Base-by-base conservation (phyloP, 2,888 invertebrate genomes). In the Cetonia aurata region DNA sequence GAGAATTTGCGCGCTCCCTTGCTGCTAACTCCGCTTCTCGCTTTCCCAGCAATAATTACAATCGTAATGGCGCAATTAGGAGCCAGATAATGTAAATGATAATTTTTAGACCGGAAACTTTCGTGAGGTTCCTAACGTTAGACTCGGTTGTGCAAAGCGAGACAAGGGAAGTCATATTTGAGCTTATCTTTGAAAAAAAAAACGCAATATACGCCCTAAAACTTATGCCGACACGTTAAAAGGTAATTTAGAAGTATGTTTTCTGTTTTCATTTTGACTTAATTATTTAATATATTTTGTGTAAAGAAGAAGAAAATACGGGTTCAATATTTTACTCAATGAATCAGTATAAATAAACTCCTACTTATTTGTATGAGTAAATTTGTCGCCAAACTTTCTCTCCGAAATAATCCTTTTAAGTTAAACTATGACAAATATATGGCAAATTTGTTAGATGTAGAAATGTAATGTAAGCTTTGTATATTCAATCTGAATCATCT, bases 71-170 rank as follows among this genome's bases (percentile, higher is more conserved):
- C 75, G 79, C 78, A 79, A 80, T 81, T 80, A 81, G 78, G 75
- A 77, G 77, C 77, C 77, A 79, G 80, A 80, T 81, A 80, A 81
- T 80, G 79, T 77, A 80, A 80, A 81, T 80, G 79, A 80, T 80
- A 80, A 81, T 80, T 80, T 74, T 75, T 75, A 73, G 74, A 79
- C 76, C 52, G 62, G 62, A 65, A 65, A 65, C 62, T 65, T 65
- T 37, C 37, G 50, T 48, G 50, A 65, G 41, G 37, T 37, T 8
- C 1, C 37, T 37, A 37, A 37, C 37, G 37, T 37, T 37, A 8
- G 37, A 8, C 9, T 37, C 37, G 37, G 37, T 37, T 8, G 37
- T 37, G 1, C 4, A 37, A 33, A 50, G 50, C 37, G 62, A 65
- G 33, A 48, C 48, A 33, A 42, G n/a, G 37, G 37, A 17, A 41